Base-by-base conservation (phyloP, 2,888 invertebrate genomes). In the Lepidochitona cinerea region DNA sequence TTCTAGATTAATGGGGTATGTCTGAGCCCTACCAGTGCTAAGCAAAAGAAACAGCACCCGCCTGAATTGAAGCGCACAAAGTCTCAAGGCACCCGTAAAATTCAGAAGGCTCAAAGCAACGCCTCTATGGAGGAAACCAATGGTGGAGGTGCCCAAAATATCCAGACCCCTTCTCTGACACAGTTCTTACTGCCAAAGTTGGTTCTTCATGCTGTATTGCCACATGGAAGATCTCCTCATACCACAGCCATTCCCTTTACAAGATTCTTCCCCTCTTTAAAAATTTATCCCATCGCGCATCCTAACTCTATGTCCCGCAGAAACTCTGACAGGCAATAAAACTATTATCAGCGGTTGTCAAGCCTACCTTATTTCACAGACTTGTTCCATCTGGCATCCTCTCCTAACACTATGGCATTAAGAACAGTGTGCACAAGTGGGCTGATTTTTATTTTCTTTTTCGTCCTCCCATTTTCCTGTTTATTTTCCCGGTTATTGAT, bases 31-130 rank as follows among this genome's bases (percentile, higher is more conserved):
- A 92, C 93, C 72, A 85, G 82, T 75, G 83, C 84, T 75, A 87
- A 86, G 81, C 85, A 85, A 81, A 91, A 92, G 87, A 90, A 91
- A 85, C 83, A 86, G 86, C 84, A 84, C 65, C 83, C 85, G 72
- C 89, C 90, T 71, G 94, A 94, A 87, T 94, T 95, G 91, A 94
- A 95, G 91, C 95, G 96, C 91, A 95, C 96, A 92, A 95, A 96
- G 93, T 96, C 96, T 92, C 97, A 97, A 96, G 97, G 96, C 95
- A 96, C 59, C 70, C 81, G 83, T 79, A 89, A 87, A 84, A 81
- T 89, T 77, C 85, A 86, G 85, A 88, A 89, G 82, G 86, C 85
- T 37, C 87, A 86, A 81, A 89, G 87, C 79, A 84, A 83, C 72
- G 84, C 87, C 70, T 89, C 89, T 37, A 84, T 87, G 81, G 89